Percentiles rank a stretch among this genome's conserved stretches.
These are phyloP conservation scores for Gallinago nigripennis DNA, from an alignment of 2,797 vertebrate species.

Conservation along the genomic window DNA sequence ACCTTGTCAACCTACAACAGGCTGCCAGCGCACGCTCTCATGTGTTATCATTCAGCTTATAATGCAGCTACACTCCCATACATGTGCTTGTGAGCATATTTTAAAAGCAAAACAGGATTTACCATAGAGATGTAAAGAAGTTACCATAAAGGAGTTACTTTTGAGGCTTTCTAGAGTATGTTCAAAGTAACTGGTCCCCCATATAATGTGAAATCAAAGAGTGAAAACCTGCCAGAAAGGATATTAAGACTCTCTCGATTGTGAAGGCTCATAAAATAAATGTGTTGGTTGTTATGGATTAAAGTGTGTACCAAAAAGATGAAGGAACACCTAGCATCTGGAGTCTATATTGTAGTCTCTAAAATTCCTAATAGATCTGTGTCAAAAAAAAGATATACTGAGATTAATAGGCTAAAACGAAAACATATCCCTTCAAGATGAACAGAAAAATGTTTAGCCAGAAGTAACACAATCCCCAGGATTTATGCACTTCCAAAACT, in stretches of 20 bases:
- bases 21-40: background rate
- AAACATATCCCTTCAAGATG: slow-evolving; percentile 23
- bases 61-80: background rate
- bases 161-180: slow-evolving; percentile 33
- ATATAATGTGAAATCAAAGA: slow-evolving; percentile 21
- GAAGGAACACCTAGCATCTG: slow-evolving; percentile 70
- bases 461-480: slow-evolving; percentile 17
- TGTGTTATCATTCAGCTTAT: slow-evolving; percentile 23
- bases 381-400: slow-evolving; percentile 53
- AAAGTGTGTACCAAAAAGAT: slow-evolving; percentile 65
- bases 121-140: background rate
- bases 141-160: slow-evolving; percentile 28
- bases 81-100: background rate
- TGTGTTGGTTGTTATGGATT: slow-evolving; percentile 70
- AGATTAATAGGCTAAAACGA: slow-evolving; percentile 64
- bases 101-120: slow-evolving; percentile 34
- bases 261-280: slow-evolving; percentile 62
- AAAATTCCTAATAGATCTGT: slow-evolving; percentile 69
- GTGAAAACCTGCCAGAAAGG: slow-evolving; percentile 44
- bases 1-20: background rate
- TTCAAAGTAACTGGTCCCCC: slow-evolving; percentile 42
- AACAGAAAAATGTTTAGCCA: slow-evolving; percentile 26
- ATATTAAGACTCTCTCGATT: slow-evolving; percentile 62
- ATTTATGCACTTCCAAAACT: slow-evolving; percentile 52
- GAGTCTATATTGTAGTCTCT: slow-evolving; percentile 65